phyloP scores from a whole-genome alignment of 2,797 vertebrate species.

The Pterois miles region DNA sequence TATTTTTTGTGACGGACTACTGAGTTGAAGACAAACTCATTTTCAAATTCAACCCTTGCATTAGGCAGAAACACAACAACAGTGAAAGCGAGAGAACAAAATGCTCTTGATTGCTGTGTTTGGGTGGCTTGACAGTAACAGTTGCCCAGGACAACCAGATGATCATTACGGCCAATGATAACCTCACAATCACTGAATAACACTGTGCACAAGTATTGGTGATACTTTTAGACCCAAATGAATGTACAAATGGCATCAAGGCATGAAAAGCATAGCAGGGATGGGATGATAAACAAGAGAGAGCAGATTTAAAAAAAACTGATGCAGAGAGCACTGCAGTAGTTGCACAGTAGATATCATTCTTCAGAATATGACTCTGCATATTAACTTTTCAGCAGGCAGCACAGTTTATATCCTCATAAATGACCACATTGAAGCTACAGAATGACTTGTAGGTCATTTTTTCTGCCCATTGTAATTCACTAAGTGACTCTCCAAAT shows the following conservation, averaged over 20 bases:
- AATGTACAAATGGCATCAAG: neutral
- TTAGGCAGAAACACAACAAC: neutral
- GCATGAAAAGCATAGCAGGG: neutral
- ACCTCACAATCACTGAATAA: neutral
- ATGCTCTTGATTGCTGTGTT: neutral
- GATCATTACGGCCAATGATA: neutral
- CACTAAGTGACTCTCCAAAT: neutral
- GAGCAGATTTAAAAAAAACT: neutral
- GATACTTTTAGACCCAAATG: neutral
- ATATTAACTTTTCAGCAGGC: constrained; percentile 15
- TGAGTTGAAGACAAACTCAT: neutral
- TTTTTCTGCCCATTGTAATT: neutral
- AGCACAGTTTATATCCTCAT: neutral
- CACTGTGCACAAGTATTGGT: neutral
- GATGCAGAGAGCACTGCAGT: constrained; percentile 22
- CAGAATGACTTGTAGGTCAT: neutral
- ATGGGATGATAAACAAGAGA: neutral
- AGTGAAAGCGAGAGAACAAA: neutral
- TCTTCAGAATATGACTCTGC: constrained; percentile 19
- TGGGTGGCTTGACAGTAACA: neutral
- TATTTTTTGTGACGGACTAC: neutral
- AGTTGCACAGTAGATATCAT: constrained; percentile 1
- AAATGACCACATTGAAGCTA: neutral
- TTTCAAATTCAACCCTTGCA: no score
- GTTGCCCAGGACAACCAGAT: neutral